phyloP scores from a whole-genome alignment of 2,113 vertebrate species.

The Sinocyclocheilus anophthalmus region DNA sequence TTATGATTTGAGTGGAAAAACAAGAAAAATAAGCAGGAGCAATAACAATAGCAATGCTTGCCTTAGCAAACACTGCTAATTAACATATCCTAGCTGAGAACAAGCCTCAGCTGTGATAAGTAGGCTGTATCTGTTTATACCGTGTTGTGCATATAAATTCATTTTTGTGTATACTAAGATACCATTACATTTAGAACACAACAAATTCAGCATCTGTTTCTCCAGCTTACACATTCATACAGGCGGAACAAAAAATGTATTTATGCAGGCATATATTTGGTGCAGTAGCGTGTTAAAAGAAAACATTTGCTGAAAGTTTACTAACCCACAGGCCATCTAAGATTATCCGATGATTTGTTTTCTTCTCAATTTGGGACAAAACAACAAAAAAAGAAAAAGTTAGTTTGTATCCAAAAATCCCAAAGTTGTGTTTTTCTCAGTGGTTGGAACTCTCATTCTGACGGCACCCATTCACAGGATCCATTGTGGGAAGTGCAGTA shows the following conservation, averaged over 20 bases:
- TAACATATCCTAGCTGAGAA: conserved; percentile 17
- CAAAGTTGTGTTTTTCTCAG: too few species aligned
- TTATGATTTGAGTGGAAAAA: conserved; percentile 1
- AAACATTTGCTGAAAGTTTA: neutral
- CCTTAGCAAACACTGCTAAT: conserved; percentile 1
- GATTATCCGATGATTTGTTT: neutral
- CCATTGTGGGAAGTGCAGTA: too few species aligned
- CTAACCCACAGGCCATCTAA: neutral
- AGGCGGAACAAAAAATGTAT: neutral
- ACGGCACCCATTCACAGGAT: too few species aligned
- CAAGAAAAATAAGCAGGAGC: conserved; percentile 4
- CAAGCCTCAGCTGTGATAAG: conserved; percentile 1
- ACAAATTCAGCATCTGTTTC: neutral
- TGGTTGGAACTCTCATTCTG: too few species aligned
- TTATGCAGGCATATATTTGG: neutral
- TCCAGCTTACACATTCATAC: neutral
- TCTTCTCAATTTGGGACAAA: neutral
- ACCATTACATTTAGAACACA: neutral
- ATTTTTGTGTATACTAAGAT: neutral
- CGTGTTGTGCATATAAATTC: neutral
- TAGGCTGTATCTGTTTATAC: conserved; percentile 14
- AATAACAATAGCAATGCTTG: conserved; percentile 16
- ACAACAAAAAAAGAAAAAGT: too few species aligned
- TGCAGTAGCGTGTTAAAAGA: neutral
- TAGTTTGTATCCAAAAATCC: too few species aligned